These are phyloP conservation scores for Eriosoma lanigerum DNA, from an alignment of 1,140 invertebrate genomes.

Conservation along the genomic window DNA sequence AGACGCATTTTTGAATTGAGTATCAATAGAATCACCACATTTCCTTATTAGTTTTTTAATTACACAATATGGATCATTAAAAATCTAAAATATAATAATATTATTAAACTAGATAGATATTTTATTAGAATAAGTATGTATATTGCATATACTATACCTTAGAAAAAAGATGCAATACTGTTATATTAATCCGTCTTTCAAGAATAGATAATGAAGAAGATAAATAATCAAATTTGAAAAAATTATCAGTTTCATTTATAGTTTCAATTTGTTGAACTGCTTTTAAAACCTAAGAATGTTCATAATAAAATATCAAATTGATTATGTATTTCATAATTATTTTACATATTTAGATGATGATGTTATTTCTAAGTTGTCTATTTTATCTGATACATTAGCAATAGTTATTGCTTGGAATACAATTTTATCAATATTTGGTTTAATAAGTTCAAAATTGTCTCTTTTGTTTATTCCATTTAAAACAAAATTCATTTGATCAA, in stretches of 20 bases:
- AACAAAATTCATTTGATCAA: conserved; percentile 39
- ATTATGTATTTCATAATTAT: not conserved
- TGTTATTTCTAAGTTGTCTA: conserved; percentile 38
- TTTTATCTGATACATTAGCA: conserved; percentile 33
- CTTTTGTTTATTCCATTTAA: conserved; percentile 25
- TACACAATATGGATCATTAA: conserved; percentile 40
- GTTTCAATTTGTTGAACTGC: conserved; percentile 24
- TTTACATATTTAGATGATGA: conserved; percentile 44
- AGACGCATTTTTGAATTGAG: not conserved
- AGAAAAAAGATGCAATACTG: conserved; percentile 25
- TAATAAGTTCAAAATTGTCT: not conserved
- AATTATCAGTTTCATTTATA: conserved; percentile 10
- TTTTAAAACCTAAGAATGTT: conserved; percentile 35
- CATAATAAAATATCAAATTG: not conserved
- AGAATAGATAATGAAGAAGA: conserved; percentile 44
- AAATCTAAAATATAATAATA: conserved; percentile 11
- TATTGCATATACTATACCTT: not conserved
- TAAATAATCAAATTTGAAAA: conserved; percentile 34
- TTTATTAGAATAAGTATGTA: not conserved
- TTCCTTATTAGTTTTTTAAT: conserved; percentile 26
- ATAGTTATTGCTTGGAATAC: conserved; percentile 47
- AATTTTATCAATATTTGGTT: conserved; percentile 36
- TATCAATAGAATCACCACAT: conserved; percentile 3
- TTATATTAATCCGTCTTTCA: conserved; percentile 28
- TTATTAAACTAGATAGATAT: not conserved